phyloP scores from a whole-genome alignment of 2,888 invertebrate species.

The Hypomecis atomaria region DNA sequence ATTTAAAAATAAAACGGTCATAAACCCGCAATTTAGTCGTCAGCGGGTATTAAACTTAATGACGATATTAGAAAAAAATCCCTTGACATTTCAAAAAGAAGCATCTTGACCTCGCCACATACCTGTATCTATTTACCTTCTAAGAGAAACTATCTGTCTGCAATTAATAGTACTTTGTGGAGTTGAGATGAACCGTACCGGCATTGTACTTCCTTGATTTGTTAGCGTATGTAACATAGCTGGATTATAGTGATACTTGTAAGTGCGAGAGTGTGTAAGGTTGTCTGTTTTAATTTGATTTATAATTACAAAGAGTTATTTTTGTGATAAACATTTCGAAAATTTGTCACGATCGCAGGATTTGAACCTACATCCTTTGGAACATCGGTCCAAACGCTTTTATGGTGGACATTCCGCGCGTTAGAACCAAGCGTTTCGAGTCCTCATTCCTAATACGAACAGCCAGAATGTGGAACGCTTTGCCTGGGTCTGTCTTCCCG shows the following conservation, averaged over 20 bases:
- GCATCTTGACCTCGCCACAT: constrained; percentile 60
- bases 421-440: no score
- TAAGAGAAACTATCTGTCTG: constrained; percentile 55
- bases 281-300: constrained; percentile 2
- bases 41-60: constrained; percentile 49
- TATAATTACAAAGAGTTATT: neutral
- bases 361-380: no score
- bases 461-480: no score
- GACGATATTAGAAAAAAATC: constrained; percentile 57
- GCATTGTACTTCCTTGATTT: constrained; percentile 48
- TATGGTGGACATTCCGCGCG: no score
- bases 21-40: constrained; percentile 28
- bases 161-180: constrained; percentile 61
- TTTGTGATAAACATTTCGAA: no score
- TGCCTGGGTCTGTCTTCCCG: no score
- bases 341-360: no score
- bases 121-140: constrained; percentile 68
- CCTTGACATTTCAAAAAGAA: constrained; percentile 76
- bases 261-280: neutral
- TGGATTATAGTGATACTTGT: constrained; percentile 54
- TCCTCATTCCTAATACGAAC: no score
- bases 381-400: no score
- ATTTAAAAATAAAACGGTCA: neutral
- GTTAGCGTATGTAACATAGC: constrained; percentile 47
- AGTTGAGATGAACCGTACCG: constrained; percentile 47